phyloP scores from a whole-genome alignment of 2,113 vertebrate species.

The Apodemus speciosus region DNA sequence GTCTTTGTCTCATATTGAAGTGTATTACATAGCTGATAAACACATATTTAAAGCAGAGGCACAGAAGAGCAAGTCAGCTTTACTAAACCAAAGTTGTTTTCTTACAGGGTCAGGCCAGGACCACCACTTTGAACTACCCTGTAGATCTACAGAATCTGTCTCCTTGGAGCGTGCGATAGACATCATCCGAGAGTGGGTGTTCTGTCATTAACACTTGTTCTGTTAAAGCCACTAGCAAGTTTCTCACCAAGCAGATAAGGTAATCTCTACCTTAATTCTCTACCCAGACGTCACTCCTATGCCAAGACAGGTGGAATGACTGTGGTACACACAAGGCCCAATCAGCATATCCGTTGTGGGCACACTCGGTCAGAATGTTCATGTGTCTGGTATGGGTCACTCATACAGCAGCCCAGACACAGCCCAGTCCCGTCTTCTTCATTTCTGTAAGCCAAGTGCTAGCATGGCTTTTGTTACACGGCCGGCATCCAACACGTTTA shows the following conservation, averaged over 20 bases:
- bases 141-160: background rate
- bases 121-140: background rate
- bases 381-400: background rate
- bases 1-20: conserved; percentile 14
- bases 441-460: background rate
- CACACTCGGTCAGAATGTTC: background rate
- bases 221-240: conserved; percentile 1
- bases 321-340: background rate
- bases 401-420: background rate
- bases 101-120: background rate
- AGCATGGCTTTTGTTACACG: background rate
- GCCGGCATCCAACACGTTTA: background rate
- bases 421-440: background rate
- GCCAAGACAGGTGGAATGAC: background rate
- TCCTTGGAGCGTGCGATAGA: background rate
- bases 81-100: background rate
- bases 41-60: conserved; percentile 33
- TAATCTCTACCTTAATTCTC: background rate
- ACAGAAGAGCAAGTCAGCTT: background rate
- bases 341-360: background rate
- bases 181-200: background rate
- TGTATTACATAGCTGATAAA: conserved; percentile 14
- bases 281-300: background rate
- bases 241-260: background rate
- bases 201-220: background rate